Evolutionary conservation across 2,888 invertebrate species (phyloP), one percentile per base, ranked within the genome.

Genomic region (Geotrupes spiniger): DNA sequence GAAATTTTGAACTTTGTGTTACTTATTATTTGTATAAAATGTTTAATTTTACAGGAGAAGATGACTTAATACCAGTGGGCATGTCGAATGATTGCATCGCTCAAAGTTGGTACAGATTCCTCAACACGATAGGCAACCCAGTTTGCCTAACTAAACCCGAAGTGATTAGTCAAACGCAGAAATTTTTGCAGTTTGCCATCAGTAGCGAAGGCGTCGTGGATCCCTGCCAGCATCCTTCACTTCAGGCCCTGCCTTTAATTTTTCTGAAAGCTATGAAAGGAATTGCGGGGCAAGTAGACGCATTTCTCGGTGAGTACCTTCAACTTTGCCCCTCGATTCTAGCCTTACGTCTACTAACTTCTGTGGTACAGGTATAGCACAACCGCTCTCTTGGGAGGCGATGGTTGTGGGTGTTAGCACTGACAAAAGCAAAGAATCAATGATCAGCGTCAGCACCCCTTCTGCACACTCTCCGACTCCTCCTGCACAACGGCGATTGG

Each of bases 261-360:
- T 97, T 97, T 78, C 81, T 90, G 59, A 91, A 90, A 69, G 94
- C 96, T 5, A 92, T 97, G 79, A 88, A 87, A 72, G 95, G 95
- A 28, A 82, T 97, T 51, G 91, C 96, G 1, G 88, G 89, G 21
- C 87, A 96, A 68, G 93, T 96, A 9, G 96, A 97, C 76, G 93
- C 95, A 1, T 97, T 96, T 76, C 78, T 97, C 56, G 96, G 96
- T 92, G 78, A 75, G 78, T 73, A 58, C 29, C 39, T n/a, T n/a
- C n/a, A n/a, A n/a, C n/a, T n/a, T n/a, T n/a, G n/a, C n/a, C n/a
- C n/a, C n/a, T 52, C 55, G 26, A n/a, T 25, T 9, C 4, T 29
- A 26, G 38, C 42, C 29, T 27, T 37, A 10, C 37, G 21, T 27
- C 21, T 15, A 28, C 64, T 21, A 21, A 21, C 21, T 21, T 21